Evolutionary conservation across 35 echinoderm and acorn worm genomes (phyloP).

Genomic region (Anneissia japonica): DNA sequence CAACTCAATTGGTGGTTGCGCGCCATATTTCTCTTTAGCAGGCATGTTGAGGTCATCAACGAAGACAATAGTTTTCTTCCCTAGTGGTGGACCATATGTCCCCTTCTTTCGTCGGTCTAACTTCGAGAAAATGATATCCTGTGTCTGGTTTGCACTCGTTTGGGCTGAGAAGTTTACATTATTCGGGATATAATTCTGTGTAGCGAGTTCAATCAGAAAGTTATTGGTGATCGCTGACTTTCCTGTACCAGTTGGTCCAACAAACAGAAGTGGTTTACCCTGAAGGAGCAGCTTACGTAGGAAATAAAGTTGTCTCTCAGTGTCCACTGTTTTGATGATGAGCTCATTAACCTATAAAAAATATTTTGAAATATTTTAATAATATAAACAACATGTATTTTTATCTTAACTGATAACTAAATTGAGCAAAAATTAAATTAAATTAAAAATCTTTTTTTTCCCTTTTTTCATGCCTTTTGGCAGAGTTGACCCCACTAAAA

Average conservation of each 20-base stretch:
- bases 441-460: no score
- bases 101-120: constrained; percentile 91
- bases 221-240: constrained; percentile 96
- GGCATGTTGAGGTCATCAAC: constrained; percentile 99
- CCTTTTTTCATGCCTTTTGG: no score
- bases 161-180: constrained; percentile 98
- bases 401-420: no score
- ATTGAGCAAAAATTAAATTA: no score
- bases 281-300: constrained; percentile 74
- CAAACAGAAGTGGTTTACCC: constrained; percentile 81
- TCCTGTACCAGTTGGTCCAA: constrained; percentile 95
- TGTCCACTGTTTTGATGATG: constrained; percentile 88
- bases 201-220: constrained; percentile 80
- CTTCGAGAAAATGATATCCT: constrained; percentile 96
- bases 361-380: no score
- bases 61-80: constrained; percentile 94
- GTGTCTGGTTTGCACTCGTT: constrained; percentile 93
- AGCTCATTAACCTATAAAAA: constrained; percentile 65
- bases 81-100: constrained; percentile 78
- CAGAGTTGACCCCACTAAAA: no score
- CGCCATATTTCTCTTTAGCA: constrained; percentile 97
- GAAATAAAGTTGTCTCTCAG: constrained; percentile 86
- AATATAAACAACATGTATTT: no score
- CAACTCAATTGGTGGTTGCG: constrained; percentile 97
- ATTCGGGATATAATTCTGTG: constrained; percentile 84